A percentile compares a stretch with the other conserved stretches of the same genome.
These are phyloP conservation scores for Lytechinus pictus DNA, from an alignment of 35 echinoderm and acorn worm genomes.

Conservation along the genomic window DNA sequence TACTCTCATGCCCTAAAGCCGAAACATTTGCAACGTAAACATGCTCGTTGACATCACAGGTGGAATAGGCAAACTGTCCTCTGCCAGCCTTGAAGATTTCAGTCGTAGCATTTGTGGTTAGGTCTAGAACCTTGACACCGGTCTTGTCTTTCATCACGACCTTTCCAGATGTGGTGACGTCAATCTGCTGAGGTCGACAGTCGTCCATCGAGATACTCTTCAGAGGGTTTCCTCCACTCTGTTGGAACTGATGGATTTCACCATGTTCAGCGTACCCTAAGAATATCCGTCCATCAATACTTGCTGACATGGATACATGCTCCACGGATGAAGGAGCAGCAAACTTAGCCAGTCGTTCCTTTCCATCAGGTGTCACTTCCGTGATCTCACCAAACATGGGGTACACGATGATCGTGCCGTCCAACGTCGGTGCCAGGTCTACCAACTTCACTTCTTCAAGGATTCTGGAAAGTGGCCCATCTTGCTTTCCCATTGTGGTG, in stretches of 20 bases:
- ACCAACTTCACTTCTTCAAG: neutral
- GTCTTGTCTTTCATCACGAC: conserved; percentile 11
- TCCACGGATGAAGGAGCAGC: neutral
- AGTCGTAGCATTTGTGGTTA: neutral
- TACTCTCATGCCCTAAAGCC: neutral
- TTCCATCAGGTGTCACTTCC: neutral
- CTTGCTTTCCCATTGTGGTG: neutral
- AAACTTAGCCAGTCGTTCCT: neutral
- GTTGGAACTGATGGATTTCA: neutral
- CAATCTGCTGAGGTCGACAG: conserved; percentile 23
- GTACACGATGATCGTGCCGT: neutral
- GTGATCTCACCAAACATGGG: neutral
- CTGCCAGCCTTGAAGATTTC: neutral
- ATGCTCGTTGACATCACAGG: neutral
- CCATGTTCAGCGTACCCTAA: conserved; percentile 17
- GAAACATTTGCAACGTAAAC: conserved; percentile 27
- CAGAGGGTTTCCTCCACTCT: neutral
- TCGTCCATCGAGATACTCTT: conserved; percentile 3
- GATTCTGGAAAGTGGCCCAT: neutral
- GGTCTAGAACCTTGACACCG: neutral
- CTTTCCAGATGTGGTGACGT: conserved; percentile 25
- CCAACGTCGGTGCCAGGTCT: neutral
- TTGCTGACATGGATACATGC: conserved; percentile 28
- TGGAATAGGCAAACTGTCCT: conserved; percentile 28
- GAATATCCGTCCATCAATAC: conserved; percentile 35